phyloP scores from a whole-genome alignment of 2,797 vertebrate genomes.

The Coccyzus lansbergi region DNA sequence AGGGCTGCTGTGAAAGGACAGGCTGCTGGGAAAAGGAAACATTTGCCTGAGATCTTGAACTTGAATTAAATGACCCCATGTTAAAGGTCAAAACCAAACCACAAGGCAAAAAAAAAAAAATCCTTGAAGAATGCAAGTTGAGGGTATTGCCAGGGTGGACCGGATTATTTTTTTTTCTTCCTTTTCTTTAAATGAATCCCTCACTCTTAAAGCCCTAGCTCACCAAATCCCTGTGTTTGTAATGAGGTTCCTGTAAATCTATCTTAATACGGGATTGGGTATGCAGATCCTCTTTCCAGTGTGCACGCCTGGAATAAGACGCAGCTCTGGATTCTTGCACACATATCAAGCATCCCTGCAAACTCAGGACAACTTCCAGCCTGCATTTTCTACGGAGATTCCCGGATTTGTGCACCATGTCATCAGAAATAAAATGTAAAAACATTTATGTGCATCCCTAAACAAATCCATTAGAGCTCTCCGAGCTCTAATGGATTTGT shows the following conservation, averaged over 20 bases:
- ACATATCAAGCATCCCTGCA: not conserved
- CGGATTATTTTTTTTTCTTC: not conserved
- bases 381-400: not conserved
- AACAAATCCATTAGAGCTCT: constrained; percentile 4
- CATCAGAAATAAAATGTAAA: not conserved
- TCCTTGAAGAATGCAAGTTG: not conserved
- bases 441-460: not conserved
- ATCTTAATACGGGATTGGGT: constrained; percentile 16
- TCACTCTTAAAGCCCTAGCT: not conserved
- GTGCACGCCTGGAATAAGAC: not conserved
- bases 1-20: not conserved
- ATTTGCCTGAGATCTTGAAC: not conserved
- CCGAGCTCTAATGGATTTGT: too few species aligned
- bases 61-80: not conserved
- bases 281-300: constrained; percentile 15
- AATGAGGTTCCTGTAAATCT: constrained; percentile 45
- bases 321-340: constrained; percentile 1
- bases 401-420: not conserved
- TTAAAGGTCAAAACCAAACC: not conserved
- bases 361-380: not conserved
- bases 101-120: not conserved
- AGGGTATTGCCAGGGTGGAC: not conserved
- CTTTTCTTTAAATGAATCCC: not conserved
- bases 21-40: not conserved
- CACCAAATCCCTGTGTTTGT: constrained; percentile 29